A percentile compares a stretch with the other conserved stretches of the same genome.
phyloP scores from a whole-genome alignment of 2,113 vertebrate species.

The Tyrannus savana region DNA sequence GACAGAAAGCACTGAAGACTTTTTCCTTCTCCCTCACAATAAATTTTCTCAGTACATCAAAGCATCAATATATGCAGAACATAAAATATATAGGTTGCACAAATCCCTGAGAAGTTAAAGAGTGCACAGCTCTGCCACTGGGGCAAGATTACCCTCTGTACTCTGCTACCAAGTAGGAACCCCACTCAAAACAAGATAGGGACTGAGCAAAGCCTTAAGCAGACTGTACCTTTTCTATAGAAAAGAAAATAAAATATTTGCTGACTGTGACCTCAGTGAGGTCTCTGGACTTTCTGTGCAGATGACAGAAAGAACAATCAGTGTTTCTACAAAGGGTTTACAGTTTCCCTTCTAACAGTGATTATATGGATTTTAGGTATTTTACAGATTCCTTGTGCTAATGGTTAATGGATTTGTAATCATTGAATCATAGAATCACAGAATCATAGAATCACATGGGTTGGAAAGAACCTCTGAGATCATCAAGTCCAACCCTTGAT shows the following conservation, averaged over 20 bases:
- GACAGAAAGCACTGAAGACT: neutral
- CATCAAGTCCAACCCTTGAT: too few species aligned
- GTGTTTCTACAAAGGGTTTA: neutral
- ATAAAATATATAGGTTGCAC: accelerated
- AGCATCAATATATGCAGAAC: neutral
- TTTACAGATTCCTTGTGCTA: neutral
- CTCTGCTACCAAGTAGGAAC: neutral
- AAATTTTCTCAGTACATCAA: neutral
- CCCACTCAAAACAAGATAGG: accelerated
- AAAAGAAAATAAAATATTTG: neutral
- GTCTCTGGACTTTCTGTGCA: neutral
- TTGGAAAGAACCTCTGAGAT: too few species aligned
- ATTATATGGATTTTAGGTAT: neutral
- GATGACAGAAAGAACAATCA: neutral
- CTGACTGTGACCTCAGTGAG: neutral
- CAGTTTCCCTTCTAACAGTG: neutral
- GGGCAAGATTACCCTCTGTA: neutral
- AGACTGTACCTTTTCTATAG: neutral
- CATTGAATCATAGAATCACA: too few species aligned
- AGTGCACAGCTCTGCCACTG: neutral
- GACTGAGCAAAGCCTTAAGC: neutral
- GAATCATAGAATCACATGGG: too few species aligned
- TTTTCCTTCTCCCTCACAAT: neutral
- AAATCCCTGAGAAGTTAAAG: neutral
- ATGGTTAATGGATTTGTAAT: neutral